Percentiles rank a stretch among this genome's conserved stretches.
These are phyloP conservation scores for Enteromius fasciolatus DNA, from an alignment of 2,797 vertebrate species.

Conservation along the genomic window DNA sequence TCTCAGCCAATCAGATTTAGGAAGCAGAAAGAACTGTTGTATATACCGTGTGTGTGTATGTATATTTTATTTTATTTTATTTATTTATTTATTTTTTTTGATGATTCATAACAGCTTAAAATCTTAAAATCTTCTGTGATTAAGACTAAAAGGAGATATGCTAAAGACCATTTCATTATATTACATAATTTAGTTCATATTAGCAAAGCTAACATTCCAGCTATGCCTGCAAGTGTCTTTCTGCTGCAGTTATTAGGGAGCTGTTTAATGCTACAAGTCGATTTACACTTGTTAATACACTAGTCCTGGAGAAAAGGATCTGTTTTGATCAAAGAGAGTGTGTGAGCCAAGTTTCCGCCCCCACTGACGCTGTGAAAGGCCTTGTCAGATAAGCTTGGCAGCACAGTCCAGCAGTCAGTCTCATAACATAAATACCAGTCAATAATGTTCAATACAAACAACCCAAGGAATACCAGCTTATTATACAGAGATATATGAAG, in stretches of 20 bases:
- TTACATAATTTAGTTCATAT: conserved; percentile 52
- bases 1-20: no score
- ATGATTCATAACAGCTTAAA: background rate
- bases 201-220: conserved; percentile 43
- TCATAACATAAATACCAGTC: conserved; percentile 10
- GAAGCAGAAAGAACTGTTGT: no score
- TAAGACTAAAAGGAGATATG: background rate
- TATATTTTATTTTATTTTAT: no score
- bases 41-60: no score
- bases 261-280: conserved; percentile 39
- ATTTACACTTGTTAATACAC: conserved; percentile 48
- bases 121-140: background rate
- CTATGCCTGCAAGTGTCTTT: conserved; percentile 50
- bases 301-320: conserved; percentile 36
- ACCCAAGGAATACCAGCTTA: conserved; percentile 17
- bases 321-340: conserved; percentile 35
- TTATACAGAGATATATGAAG: conserved; percentile 14
- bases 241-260: conserved; percentile 38
- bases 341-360: conserved; percentile 29
- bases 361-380: background rate
- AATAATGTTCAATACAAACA: conserved; percentile 21
- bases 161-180: background rate
- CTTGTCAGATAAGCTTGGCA: conserved; percentile 23
- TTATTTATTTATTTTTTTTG: no score
- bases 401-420: background rate